Base-by-base conservation (phyloP, 2,888 invertebrate genomes). In the Erpobdella octoculata region DNA sequence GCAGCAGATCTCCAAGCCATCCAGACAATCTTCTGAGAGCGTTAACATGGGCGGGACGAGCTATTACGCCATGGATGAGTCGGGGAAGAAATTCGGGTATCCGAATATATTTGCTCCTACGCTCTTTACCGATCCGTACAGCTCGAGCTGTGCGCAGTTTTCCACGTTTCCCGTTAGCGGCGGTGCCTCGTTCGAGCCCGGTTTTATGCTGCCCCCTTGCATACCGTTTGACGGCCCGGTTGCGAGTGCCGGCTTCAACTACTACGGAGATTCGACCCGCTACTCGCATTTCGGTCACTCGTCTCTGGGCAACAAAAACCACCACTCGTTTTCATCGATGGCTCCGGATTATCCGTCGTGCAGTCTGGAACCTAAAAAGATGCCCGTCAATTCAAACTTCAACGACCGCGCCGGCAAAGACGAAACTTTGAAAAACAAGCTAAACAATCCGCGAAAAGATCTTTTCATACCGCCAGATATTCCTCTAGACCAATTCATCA, bases 281-380 rank as follows among this genome's bases (percentile, higher is more conserved):
- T 69, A 69, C 69, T 53, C 69, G 18, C 69, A 69, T 46, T 69
- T 69, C n/a, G 69, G 69, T n/a, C 48, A 69, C 28, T 48, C 69
- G 18, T 58, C 69, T n/a, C 31, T 46, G 46, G 18, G 46, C 33
- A 31, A 41, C 9, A 62, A 62, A 18, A 67, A 67, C 28, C 31
- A n/a, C 2, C 37, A 67, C 28, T 67, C 62, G 33, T 62, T 62
- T 62, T 62, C 62, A 33, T 62, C 62, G 3, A 62, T 62, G 21
- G 33, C 62, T n/a, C 46, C 69, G 21, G 69, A 69, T n/a, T 69
- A 48, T 53, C 69, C 69, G 12, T 69, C 69, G 18, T 69, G 69
- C 18, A 69, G 69, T 28, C 35, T 69, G 33, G 69, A 69, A n/a
- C 46, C 69, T 1, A 69, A 69, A 36, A 69, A 69, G 37, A n/a